Evolutionary conservation across 2,113 vertebrate species (phyloP).

Genomic region (Prietella phreatophila): DNA sequence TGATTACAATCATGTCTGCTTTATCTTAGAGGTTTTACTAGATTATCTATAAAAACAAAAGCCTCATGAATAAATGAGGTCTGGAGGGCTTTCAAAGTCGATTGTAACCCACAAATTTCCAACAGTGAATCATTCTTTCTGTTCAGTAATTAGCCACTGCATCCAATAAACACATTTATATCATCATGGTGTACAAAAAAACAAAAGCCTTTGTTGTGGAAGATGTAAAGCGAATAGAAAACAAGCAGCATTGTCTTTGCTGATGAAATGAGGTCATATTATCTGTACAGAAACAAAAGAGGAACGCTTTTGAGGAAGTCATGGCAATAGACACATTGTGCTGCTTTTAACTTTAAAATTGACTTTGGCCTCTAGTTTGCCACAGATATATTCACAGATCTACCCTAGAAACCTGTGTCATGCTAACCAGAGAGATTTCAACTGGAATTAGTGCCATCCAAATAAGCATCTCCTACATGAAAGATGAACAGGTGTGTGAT

Average conservation of each 20-base stretch:
- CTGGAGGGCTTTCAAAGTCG: neutral
- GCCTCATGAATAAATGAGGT: neutral
- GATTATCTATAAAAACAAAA: slow-evolving; percentile 8
- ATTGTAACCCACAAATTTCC: slow-evolving; percentile 31
- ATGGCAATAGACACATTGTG: neutral
- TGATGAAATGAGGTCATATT: slow-evolving; percentile 6
- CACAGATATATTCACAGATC: neutral
- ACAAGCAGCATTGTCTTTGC: slow-evolving; percentile 3
- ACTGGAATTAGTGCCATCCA: slow-evolving; percentile 52
- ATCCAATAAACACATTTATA: slow-evolving; percentile 42
- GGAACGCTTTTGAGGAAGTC: neutral
- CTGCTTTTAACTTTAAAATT: neutral
- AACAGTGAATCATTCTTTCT: slow-evolving; percentile 28
- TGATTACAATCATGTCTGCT: neutral
- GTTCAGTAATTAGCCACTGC: slow-evolving; percentile 43
- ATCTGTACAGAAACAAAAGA: neutral
- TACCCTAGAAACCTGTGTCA: neutral
- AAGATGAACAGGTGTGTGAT: slow-evolving; percentile 60
- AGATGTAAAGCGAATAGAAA: neutral
- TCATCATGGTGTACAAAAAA: slow-evolving; percentile 4
- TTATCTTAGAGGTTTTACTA: neutral
- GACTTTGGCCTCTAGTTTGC: neutral
- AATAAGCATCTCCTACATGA: slow-evolving; percentile 54
- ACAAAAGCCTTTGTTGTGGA: slow-evolving; percentile 30
- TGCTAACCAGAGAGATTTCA: slow-evolving; percentile 38